These are phyloP conservation scores for Chelonus insularis DNA, from an alignment of 1,140 invertebrate species.

Conservation along the genomic window DNA sequence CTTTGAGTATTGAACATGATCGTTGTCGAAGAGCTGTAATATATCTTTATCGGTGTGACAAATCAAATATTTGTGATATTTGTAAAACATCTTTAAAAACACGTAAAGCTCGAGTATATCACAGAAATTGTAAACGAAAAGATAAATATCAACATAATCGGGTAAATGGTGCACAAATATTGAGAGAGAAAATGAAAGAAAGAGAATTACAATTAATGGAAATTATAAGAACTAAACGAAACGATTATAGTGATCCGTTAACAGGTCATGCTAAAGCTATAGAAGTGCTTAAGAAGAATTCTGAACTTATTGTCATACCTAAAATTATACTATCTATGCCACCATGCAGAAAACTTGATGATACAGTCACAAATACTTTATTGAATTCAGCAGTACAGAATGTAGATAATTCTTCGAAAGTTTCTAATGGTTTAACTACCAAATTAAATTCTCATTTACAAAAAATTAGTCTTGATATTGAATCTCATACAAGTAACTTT, in stretches of 20 bases:
- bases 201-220: slow-evolving; percentile 51
- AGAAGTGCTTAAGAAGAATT: slow-evolving; percentile 47
- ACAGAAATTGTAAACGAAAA: slow-evolving; percentile 49
- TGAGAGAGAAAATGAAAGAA: slow-evolving; percentile 48
- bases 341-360: too few species aligned
- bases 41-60: slow-evolving; percentile 42
- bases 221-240: slow-evolving; percentile 37
- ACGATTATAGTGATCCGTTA: slow-evolving; percentile 45
- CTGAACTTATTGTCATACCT: slow-evolving; percentile 49
- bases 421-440: too few species aligned
- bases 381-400: background rate
- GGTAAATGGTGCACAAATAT: slow-evolving; percentile 37
- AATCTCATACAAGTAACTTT: too few species aligned
- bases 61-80: slow-evolving; percentile 44
- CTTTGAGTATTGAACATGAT: slow-evolving; percentile 53
- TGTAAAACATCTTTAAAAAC: slow-evolving; percentile 44
- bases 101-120: slow-evolving; percentile 42
- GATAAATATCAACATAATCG: slow-evolving; percentile 48
- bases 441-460: too few species aligned
- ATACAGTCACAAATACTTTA: too few species aligned
- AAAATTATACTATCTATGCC: too few species aligned
- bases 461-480: too few species aligned
- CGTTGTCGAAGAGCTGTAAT: slow-evolving; percentile 47
- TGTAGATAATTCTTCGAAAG: too few species aligned
- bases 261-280: slow-evolving; percentile 41